A percentile compares a stretch with the other conserved stretches of the same genome.
phyloP scores from a whole-genome alignment of 2,113 vertebrate species.

The Phoenicopterus ruber region DNA sequence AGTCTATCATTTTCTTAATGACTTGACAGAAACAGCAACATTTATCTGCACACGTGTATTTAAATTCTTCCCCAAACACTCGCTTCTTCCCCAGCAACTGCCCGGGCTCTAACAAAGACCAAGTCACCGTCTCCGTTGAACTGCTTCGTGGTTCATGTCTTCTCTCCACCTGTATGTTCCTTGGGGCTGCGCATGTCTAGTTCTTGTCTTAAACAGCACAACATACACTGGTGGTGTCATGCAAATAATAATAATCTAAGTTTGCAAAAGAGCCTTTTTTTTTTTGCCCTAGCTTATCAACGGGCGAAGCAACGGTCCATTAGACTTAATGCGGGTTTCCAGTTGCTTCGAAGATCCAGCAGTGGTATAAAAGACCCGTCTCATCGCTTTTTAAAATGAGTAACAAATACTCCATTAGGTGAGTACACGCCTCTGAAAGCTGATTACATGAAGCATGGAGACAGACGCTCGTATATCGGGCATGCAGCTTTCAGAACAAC shows the following conservation, averaged over 20 bases:
- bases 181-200: not conserved
- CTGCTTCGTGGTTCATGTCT: not conserved
- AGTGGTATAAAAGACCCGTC: not conserved
- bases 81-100: not conserved
- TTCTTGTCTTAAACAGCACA: not conserved
- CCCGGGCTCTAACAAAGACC: not conserved
- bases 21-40: not conserved
- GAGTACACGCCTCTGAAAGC: not conserved
- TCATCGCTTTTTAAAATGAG: not conserved
- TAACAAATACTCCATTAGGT: not conserved
- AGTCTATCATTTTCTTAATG: not conserved
- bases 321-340: not conserved
- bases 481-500: not conserved
- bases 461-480: not conserved
- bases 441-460: not conserved
- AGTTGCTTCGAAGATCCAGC: not conserved
- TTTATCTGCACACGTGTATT: not conserved
- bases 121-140: not conserved
- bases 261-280: not conserved
- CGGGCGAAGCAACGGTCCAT: not conserved
- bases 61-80: not conserved
- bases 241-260: not conserved
- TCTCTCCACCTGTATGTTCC: not conserved
- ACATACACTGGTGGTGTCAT: no score
- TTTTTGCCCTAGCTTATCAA: not conserved